Conservation (phyloP, 2,888 invertebrate genomes). For the Apodemia mormo region DNA sequence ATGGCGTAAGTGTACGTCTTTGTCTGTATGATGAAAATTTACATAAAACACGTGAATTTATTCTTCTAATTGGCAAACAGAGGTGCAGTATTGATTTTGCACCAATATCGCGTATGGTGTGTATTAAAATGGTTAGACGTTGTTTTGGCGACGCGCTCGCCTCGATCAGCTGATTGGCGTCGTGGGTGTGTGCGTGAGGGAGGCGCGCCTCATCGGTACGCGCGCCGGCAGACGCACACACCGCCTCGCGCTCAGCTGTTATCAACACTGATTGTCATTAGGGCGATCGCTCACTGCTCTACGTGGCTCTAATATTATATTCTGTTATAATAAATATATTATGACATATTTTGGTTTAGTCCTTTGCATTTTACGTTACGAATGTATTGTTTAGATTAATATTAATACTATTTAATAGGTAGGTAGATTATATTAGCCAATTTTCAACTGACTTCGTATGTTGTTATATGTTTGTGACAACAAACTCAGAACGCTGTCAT, state of each 20-base stretch:
- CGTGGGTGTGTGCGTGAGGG: slow-evolving; percentile 39
- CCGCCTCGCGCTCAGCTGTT: slow-evolving; percentile 49
- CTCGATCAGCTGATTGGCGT: slow-evolving; percentile 75
- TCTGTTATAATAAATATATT: too few species aligned
- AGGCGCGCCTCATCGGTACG: slow-evolving; percentile 44
- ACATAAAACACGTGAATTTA: slow-evolving; percentile 5
- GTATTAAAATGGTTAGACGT: slow-evolving; percentile 22
- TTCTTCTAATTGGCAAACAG: neutral
- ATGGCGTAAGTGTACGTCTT: neutral
- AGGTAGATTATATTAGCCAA: too few species aligned
- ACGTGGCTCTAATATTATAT: too few species aligned
- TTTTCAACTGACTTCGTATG: too few species aligned
- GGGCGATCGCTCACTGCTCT: neutral
- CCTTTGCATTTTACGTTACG: too few species aligned
- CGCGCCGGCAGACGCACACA: slow-evolving; percentile 24
- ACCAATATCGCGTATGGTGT: neutral
- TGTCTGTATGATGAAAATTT: neutral
- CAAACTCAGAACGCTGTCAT: too few species aligned
- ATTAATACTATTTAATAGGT: too few species aligned
- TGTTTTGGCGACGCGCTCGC: slow-evolving; percentile 40
- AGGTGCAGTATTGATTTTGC: slow-evolving; percentile 12
- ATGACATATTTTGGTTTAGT: too few species aligned
- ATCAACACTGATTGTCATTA: slow-evolving; percentile 29
- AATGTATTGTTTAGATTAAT: too few species aligned
- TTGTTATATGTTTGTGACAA: too few species aligned